These are phyloP conservation scores for Leuciscus waleckii DNA, from an alignment of 2,797 vertebrate genomes.

Conservation along the genomic window DNA sequence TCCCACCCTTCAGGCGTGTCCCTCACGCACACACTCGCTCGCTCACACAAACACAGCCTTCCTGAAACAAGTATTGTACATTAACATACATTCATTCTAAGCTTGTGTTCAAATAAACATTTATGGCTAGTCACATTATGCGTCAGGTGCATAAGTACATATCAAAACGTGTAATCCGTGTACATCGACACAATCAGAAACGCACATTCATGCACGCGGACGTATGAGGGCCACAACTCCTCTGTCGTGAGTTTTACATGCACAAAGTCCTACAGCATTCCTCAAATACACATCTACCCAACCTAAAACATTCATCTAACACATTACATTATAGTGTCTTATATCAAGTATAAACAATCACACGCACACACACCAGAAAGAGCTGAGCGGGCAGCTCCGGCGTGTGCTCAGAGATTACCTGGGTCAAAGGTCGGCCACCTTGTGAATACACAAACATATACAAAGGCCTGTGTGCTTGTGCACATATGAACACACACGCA, in stretches of 20 bases:
- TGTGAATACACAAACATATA: slow-evolving; percentile 56
- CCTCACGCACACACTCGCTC: slow-evolving; percentile 11
- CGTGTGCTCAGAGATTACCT: slow-evolving; percentile 54
- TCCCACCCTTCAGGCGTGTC: slow-evolving; percentile 40
- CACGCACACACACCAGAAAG: slow-evolving; percentile 21
- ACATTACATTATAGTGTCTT: slow-evolving; percentile 60
- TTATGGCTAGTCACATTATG: slow-evolving; percentile 56
- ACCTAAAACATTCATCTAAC: slow-evolving; percentile 60
- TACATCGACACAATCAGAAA: slow-evolving; percentile 47
- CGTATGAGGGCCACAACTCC: slow-evolving; percentile 48
- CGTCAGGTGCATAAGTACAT: slow-evolving; percentile 52
- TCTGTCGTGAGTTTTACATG: slow-evolving; percentile 62
- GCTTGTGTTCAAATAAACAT: slow-evolving; percentile 58
- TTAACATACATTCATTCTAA: slow-evolving; percentile 52
- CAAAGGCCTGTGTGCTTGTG: slow-evolving; percentile 25
- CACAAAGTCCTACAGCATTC: slow-evolving; percentile 62
- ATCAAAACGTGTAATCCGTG: slow-evolving; percentile 34
- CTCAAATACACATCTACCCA: slow-evolving; percentile 57
- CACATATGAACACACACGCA: slow-evolving; percentile 34
- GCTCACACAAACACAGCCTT: slow-evolving; percentile 24
- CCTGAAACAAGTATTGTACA: slow-evolving; percentile 50
- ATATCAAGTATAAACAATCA: slow-evolving; percentile 56
- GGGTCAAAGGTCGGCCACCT: slow-evolving; percentile 55
- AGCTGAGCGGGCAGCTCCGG: slow-evolving; percentile 45
- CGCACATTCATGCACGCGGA: slow-evolving; percentile 35